Evolutionary conservation across 2,113 vertebrate genomes (phyloP), one percentile per base, ranked within the genome.

Genomic region (Neolamprologus caudopunctatus): DNA sequence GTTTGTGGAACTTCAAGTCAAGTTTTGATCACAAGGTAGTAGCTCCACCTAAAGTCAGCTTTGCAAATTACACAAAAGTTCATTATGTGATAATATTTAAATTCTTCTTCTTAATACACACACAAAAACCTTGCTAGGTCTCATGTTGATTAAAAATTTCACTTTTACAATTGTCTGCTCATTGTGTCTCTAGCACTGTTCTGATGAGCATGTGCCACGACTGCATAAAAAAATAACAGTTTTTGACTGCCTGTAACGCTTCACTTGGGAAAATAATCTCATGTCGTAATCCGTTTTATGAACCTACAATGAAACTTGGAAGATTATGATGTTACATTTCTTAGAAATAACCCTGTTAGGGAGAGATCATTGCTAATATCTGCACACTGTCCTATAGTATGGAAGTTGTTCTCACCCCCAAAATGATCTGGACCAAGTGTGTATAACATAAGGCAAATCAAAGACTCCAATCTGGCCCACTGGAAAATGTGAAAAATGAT

Each of bases 31-130:
- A 66, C 40, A 71, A 61, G 50, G 47, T 87, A 53, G 80, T 80
- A 89, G 90, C 88, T 83, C 93, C 94, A 90, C 58, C 93, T 88
- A 85, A 68, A 82, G 92, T 57, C 87, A 85, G 81, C 14, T 50
- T 19, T 42, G 40, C 55, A 66, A 53, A 88, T 68, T 55, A 89
- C 86, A 84, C 5, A 31, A 16, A 53, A 78, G 16, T 50, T 50
- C 11, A 78, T 51, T 33, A 78, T 51, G 73, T 50, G 71, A 50
- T 19, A 12, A 75, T 75, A 47, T 73, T 73, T 50, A 21, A 37
- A 37, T 37, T 50, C 16, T 58, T 16, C 24, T 33, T 63, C 14
- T 26, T 47, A 75, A 17, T 42, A 21, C 21, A 45, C 21, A 40
- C 37, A 21, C 12, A 42, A 42, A 40, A 73, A 2, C 37, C 66